These are phyloP conservation scores for Mus spretus DNA, from an alignment of 2,797 vertebrate genomes.

Conservation along the genomic window DNA sequence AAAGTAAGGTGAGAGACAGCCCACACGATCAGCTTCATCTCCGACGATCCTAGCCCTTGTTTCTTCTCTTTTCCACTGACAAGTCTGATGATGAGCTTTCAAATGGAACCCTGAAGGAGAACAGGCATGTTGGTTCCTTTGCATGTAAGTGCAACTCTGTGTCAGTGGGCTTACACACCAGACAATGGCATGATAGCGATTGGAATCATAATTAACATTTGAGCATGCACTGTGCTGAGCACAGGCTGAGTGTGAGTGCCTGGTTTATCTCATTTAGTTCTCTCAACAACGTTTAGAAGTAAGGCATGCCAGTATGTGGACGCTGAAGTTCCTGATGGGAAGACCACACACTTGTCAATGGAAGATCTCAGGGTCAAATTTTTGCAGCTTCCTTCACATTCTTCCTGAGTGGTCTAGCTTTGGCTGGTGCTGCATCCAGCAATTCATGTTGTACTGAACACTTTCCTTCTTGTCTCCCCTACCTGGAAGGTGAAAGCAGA, in stretches of 20 bases:
- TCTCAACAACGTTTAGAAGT: slow-evolving; percentile 7
- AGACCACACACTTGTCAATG: neutral
- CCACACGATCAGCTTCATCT: neutral
- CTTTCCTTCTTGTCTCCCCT: neutral
- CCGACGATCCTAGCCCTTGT: neutral
- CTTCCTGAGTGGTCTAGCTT: neutral
- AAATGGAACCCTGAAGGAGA: neutral
- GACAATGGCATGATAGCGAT: neutral
- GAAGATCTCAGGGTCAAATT: slow-evolving; percentile 5
- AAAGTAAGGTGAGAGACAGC: slow-evolving; percentile 41
- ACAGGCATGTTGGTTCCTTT: neutral
- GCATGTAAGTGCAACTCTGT: neutral
- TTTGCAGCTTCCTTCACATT: neutral
- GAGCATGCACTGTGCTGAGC: neutral
- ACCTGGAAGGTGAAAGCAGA: slow-evolving; percentile 27
- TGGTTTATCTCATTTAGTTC: slow-evolving; percentile 16
- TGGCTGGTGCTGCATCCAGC: neutral
- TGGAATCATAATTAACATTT: neutral
- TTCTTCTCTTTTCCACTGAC: neutral
- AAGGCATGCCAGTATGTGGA: neutral
- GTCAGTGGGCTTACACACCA: neutral
- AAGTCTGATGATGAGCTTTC: neutral
- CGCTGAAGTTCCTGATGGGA: neutral
- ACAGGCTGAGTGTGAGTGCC: neutral
- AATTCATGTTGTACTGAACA: neutral